Percentiles rank a stretch among this genome's conserved stretches.
These are phyloP conservation scores for Stercorarius parasiticus DNA, from an alignment of 2,113 vertebrate species.

Conservation along the genomic window DNA sequence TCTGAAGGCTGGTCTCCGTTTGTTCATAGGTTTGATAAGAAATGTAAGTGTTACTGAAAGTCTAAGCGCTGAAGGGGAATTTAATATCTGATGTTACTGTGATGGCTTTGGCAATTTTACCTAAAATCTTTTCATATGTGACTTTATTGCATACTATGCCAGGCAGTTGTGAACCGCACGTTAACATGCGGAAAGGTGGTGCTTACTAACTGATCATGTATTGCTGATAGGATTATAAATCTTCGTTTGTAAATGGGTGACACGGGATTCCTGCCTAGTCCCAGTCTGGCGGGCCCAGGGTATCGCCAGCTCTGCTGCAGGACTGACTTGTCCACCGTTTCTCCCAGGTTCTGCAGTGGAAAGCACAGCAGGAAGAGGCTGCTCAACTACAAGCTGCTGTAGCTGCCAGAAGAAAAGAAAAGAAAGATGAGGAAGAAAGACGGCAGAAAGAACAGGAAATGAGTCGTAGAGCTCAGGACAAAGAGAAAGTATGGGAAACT, in stretches of 20 bases:
- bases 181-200: neutral
- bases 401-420: slow-evolving; percentile 78
- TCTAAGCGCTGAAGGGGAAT: neutral
- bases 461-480: slow-evolving; percentile 78
- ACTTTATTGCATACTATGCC: neutral
- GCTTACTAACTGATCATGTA: neutral
- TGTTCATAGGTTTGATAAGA: rapidly evolving
- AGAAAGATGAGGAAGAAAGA: slow-evolving; percentile 78
- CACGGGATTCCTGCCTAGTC: neutral
- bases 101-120: neutral
- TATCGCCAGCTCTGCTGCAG: neutral
- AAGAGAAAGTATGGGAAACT: slow-evolving; percentile 72
- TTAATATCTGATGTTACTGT: neutral
- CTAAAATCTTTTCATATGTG: neutral
- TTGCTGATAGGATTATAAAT: neutral
- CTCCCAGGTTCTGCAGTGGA: slow-evolving; percentile 86
- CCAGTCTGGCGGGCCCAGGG: neutral
- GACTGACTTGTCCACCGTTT: neutral
- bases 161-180: neutral
- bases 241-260: neutral
- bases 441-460: slow-evolving; percentile 78
- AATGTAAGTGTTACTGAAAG: rapidly evolving
- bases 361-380: slow-evolving; percentile 85
- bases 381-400: slow-evolving; percentile 83
- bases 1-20: neutral